Evolutionary conservation across 1,140 invertebrate genomes (phyloP), one percentile per base, ranked within the genome.

Genomic region (Conopomorpha cramerella): DNA sequence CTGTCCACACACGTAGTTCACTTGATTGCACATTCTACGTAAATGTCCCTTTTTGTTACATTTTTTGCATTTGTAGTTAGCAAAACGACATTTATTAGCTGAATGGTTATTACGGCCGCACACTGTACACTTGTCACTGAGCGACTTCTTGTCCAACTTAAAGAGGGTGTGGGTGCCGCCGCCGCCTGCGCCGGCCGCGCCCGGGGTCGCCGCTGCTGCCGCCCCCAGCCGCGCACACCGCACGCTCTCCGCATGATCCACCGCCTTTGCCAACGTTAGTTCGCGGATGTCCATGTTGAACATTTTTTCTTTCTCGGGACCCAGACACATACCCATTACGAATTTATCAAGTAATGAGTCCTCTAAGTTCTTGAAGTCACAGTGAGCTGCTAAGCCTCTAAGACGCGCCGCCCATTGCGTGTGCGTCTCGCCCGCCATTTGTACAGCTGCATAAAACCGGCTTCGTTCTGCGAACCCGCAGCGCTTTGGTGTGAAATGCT

Each of bases 351-450:
- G 26, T 12, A 30, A 13, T 11, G 35, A 3, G 6, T 37, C 35
- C n/a, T 29, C 14, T 16, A 16, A 3, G 16, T 16, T 16, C 6
- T 3, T 16, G 13, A 29, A 29, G 15, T 10, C 11, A 18, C 25
- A 28, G 27, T 18, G 25, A 3, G 26, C 13, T 6, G 33, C 16
- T 10, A 34, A 19, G 3, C 15, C 25, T 7, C 26, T 23, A 2
- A 37, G 25, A 30, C 26, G 7, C 13, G 35, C 26, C 12, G 35
- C 35, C 35, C 35, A 37, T 10, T 37, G 3, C 3, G 35, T 13
- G 3, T 17, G 27, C 8, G 8, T 15, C 30, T 37, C 19, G 3
- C 14, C 34, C 3, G 18, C 6, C 3, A 8, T 8, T 25, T 35
- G 17, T 25, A 18, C 14, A 13, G 34, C 34, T 13, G 34, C 11